phyloP scores from a whole-genome alignment of 64 coral and sea anemone genomes.

The Montipora sp. region DNA sequence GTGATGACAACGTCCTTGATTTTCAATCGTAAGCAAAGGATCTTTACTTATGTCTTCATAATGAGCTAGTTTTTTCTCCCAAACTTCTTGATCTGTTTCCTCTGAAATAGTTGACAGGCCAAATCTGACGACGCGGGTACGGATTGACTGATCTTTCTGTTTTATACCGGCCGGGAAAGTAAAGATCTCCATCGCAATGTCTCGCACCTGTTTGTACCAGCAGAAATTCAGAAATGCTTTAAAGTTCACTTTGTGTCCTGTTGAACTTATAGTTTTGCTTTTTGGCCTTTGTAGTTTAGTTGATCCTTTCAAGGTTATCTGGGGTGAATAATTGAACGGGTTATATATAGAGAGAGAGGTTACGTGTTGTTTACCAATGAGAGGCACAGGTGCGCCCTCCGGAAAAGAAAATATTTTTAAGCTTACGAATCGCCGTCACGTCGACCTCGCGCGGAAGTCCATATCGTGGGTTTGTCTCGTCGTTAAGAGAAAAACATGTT shows the following conservation, averaged over 20 bases:
- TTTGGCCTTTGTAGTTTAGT: neutral
- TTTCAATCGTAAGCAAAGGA: neutral
- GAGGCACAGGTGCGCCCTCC: neutral
- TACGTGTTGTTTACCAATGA: slow-evolving; percentile 25
- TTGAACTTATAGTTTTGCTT: neutral
- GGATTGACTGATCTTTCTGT: neutral
- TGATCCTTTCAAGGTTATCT: neutral
- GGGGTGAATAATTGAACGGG: neutral
- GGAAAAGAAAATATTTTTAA: slow-evolving; percentile 34
- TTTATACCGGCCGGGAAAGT: neutral
- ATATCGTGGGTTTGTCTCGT: neutral
- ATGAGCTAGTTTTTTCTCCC: neutral
- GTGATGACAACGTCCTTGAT: neutral
- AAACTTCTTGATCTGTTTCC: neutral
- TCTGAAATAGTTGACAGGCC: slow-evolving; percentile 19
- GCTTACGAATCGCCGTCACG: neutral
- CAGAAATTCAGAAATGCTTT: neutral
- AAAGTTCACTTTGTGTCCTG: neutral
- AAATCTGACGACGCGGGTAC: neutral
- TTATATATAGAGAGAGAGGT: neutral
- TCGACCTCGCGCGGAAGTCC: neutral
- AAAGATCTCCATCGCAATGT: neutral
- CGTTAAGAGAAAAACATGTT: neutral
- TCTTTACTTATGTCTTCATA: neutral
- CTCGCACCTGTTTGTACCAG: neutral